Percentiles rank a stretch among this genome's conserved stretches.
These are phyloP conservation scores for Empidonax traillii DNA, from an alignment of 2,113 vertebrate species.

Conservation along the genomic window DNA sequence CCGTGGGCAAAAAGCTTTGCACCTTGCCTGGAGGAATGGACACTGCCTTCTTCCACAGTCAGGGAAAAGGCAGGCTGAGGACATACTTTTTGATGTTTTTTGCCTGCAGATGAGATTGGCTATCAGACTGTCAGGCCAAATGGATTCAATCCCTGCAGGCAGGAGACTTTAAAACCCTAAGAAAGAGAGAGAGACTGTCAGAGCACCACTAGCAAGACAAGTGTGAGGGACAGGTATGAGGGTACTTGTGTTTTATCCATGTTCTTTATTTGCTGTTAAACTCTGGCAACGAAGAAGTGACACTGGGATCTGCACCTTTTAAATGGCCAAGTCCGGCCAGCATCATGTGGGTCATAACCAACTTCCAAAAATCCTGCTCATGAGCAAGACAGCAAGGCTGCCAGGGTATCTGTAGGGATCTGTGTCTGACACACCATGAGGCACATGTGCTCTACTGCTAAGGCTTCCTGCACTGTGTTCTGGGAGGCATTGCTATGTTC, in stretches of 20 bases:
- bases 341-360: not conserved
- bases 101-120: not conserved
- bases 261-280: not conserved
- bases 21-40: not conserved
- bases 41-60: not conserved
- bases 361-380: not conserved
- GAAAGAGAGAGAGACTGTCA: not conserved
- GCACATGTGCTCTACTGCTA: not conserved
- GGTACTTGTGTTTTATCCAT: not conserved
- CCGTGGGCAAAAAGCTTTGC: not conserved
- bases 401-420: not conserved
- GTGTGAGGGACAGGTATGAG: not conserved
- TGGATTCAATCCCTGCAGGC: not conserved
- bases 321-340: not conserved
- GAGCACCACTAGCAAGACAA: fast-evolving
- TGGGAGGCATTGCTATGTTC: fast-evolving
- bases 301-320: not conserved
- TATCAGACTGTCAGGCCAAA: not conserved
- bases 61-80: not conserved
- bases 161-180: not conserved
- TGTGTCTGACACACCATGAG: not conserved
- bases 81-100: not conserved
- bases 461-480: not conserved
- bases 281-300: not conserved
- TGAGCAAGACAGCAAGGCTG: not conserved